Base-by-base conservation (phyloP, 1,140 invertebrate genomes). In the Luehdorfia chinensis region DNA sequence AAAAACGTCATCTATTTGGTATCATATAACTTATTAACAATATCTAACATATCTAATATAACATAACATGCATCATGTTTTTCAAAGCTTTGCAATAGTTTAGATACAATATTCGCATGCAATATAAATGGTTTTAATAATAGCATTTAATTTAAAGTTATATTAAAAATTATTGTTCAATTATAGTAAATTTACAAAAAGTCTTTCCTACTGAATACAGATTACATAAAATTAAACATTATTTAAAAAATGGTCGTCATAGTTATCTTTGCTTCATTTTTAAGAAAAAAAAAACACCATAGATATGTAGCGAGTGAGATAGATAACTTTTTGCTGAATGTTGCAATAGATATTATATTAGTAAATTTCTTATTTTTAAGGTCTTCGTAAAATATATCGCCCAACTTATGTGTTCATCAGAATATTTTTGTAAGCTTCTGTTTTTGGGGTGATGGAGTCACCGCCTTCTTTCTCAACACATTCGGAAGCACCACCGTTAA, bases 391-490 rank as follows among this genome's bases (percentile, higher is more conserved):
- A 55, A 64, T 57, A 59, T 46, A 59, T 50, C 36, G 53, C 47
- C 48, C 49, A 57, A 65, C 74, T 66, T 75, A 75, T 76, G 70
- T 73, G 62, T 56, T 45, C 48, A 41, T 57, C 52, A 64, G 46
- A 52, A 52, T 64, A 61, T 62, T 70, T 59, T 62, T 56, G 46
- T 55, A 61, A 60, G 51, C 61, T 33, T 59, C 31, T 53, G 51
- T 61, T 47, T 49, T 39, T 66, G 57, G 47, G 64, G 69, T 75
- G 55, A 90, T 90, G 89, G 89, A 90, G 78, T 90, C 89, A 50
- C 89, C 89, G 61, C 89, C 88, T 64, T 89, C 88, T 18, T 89
- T 88, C 57, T 89, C 89, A 57, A 87, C 87, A 70, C 88, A 88
- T 69, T 90, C 88, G 46, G 89, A 90, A 67, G 88, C 80, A 50